Percentiles rank a stretch among this genome's conserved stretches.
Conservation (phyloP, 2,888 invertebrate species). For the Acanthosepion pharaonis region DNA sequence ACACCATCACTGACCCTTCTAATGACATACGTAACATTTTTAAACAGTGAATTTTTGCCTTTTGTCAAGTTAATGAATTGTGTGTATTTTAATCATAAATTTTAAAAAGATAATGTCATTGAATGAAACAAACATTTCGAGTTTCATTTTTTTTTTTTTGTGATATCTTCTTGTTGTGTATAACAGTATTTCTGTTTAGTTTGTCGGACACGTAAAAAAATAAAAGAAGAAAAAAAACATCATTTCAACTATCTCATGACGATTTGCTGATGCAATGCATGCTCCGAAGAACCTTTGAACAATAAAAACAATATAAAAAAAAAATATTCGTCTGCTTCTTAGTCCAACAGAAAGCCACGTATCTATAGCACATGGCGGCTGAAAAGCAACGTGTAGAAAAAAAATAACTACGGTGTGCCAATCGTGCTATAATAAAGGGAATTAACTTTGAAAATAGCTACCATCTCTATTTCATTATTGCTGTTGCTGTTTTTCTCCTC, state of each 20-base stretch:
- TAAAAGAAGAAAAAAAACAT: not conserved
- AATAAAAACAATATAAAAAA: not conserved
- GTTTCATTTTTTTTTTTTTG: not conserved
- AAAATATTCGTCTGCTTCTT: constrained; percentile 22
- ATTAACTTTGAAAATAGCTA: not conserved
- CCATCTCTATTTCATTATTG: not conserved
- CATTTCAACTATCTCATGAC: not conserved
- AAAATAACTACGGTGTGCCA: constrained; percentile 3
- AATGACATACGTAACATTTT: no score
- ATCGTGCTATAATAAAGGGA: not conserved
- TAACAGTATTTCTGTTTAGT: not conserved
- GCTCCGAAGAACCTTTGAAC: not conserved
- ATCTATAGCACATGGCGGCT: not conserved
- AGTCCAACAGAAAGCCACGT: not conserved
- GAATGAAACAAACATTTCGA: not conserved
- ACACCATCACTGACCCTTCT: no score
- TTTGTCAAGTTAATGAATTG: no score
- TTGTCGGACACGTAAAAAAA: not conserved
- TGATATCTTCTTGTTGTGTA: not conserved
- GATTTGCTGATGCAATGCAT: not conserved
- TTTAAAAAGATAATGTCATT: no score
- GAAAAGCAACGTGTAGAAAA: not conserved
- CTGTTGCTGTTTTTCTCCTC: not conserved
- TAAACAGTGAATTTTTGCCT: no score
- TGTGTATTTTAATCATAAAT: no score